Percentiles rank a stretch among this genome's conserved stretches.
Evolutionary conservation across 92 coral and sea anemone species (phyloP).

Genomic region (Palythoa grandiflora): DNA sequence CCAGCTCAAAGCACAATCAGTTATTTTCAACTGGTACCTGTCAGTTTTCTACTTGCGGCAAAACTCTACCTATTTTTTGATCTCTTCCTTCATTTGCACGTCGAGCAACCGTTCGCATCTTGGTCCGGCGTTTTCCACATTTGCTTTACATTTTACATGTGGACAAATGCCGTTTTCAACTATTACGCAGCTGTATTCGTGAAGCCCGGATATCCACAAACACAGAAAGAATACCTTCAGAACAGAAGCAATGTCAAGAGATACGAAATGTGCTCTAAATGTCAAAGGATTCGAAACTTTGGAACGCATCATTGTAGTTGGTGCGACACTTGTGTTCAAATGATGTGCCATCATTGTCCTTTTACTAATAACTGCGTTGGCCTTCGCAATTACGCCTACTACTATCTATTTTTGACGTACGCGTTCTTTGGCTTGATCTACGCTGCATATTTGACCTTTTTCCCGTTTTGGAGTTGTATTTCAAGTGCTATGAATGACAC

Average conservation of each 20-base stretch:
- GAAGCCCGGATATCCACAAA: conserved; percentile 90
- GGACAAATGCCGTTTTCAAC: conserved; percentile 66
- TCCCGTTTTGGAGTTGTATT: conserved; percentile 81
- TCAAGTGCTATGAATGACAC: conserved; percentile 37
- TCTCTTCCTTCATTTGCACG: conserved; percentile 84
- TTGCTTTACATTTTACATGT: conserved; percentile 62
- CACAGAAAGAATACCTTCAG: conserved; percentile 74
- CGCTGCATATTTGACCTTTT: conserved; percentile 80
- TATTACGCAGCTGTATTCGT: conserved; percentile 84
- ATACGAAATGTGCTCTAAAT: conserved; percentile 80
- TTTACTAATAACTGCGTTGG: conserved; percentile 99
- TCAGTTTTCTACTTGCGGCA: conserved; percentile 79
- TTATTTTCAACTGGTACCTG: conserved; percentile 82
- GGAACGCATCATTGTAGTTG: conserved; percentile 98
- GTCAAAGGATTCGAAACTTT: conserved; percentile 78
- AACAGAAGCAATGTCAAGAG: conserved; percentile 79
- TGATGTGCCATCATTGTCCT: conserved; percentile 99
- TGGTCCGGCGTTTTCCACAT: conserved; percentile 85
- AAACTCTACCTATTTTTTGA: conserved; percentile 81
- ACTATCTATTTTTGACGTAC: conserved; percentile 83
- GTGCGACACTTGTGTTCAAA: conserved; percentile 89
- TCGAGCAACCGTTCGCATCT: conserved; percentile 81
- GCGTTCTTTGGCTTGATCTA: conserved; percentile 85
- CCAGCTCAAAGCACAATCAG: conserved; percentile 83
- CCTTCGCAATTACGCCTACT: conserved; percentile 88